A percentile compares a stretch with the other conserved stretches of the same genome.
Conservation (phyloP, 2,888 invertebrate species). For the Diadromus collaris region DNA sequence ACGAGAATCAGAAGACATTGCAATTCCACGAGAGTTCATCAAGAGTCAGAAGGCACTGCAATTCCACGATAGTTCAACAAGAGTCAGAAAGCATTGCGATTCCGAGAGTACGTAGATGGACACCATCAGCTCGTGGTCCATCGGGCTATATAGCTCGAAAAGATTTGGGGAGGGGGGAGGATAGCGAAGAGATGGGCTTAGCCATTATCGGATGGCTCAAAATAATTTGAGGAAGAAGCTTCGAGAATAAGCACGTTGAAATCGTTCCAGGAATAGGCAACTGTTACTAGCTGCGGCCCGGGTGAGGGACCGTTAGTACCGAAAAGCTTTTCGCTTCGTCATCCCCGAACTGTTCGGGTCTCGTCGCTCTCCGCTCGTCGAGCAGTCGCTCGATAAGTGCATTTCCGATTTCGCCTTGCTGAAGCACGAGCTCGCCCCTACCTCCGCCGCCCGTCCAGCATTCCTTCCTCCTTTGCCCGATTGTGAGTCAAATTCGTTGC, state of each 20-base stretch:
- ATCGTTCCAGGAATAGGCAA: constrained; percentile 57
- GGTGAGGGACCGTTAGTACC: constrained; percentile 26
- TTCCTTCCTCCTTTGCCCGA: constrained; percentile 53
- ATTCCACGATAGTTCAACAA: too few species aligned
- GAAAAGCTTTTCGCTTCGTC: constrained; percentile 61
- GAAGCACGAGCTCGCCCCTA: constrained; percentile 53
- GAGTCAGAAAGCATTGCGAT: too few species aligned
- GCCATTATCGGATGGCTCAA: constrained; percentile 50
- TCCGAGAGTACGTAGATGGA: neutral
- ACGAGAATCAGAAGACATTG: too few species aligned
- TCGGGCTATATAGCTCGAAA: constrained; percentile 26
- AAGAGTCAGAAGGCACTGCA: too few species aligned
- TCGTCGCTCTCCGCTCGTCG: constrained; percentile 46
- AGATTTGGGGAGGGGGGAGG: constrained; percentile 4
- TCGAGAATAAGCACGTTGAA: constrained; percentile 58
- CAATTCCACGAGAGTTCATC: too few species aligned
- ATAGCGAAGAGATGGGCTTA: constrained; percentile 14
- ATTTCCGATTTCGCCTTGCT: constrained; percentile 60
- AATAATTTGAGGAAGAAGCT: constrained; percentile 57
- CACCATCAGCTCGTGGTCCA: neutral
- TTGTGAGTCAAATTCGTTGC: constrained; percentile 50
- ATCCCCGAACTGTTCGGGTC: constrained; percentile 41
- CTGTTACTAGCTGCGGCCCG: constrained; percentile 35
- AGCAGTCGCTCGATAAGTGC: constrained; percentile 60
- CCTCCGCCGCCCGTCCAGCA: constrained; percentile 49